These are phyloP conservation scores for Anoplolepis gracilipes DNA, from an alignment of 1,140 invertebrate genomes.

Conservation along the genomic window DNA sequence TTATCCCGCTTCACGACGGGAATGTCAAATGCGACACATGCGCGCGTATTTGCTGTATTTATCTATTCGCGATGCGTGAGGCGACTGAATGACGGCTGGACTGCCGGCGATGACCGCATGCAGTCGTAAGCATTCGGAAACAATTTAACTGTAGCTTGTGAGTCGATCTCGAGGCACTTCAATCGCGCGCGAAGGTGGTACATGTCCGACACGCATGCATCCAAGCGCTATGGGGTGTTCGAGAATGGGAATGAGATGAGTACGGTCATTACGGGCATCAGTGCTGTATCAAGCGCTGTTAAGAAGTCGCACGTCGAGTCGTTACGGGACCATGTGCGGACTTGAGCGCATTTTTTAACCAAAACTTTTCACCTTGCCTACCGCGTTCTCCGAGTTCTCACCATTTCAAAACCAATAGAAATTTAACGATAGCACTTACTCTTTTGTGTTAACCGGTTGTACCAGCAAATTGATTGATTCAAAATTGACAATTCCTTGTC, in stretches of 20 bases:
- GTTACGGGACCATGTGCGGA: neutral
- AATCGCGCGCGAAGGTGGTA: slow-evolving; percentile 77
- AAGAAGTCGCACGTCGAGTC: slow-evolving; percentile 7
- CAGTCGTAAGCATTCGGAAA: slow-evolving; percentile 79
- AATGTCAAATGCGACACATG: slow-evolving; percentile 30
- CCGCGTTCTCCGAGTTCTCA: neutral
- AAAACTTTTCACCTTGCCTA: neutral
- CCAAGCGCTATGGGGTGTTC: slow-evolving; percentile 72
- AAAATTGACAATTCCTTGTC: too few relatives aligned
- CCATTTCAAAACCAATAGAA: too few relatives aligned
- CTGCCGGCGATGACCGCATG: slow-evolving; percentile 61
- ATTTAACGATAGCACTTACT: neutral
- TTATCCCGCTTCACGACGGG: neutral
- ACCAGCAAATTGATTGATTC: neutral
- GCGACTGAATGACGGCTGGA: slow-evolving; percentile 47
- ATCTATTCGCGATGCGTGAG: slow-evolving; percentile 61
- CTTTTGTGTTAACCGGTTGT: neutral
- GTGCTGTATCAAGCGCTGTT: slow-evolving; percentile 26
- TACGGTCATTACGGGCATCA: slow-evolving; percentile 66
- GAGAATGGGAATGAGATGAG: slow-evolving; percentile 62
- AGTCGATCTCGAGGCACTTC: slow-evolving; percentile 69
- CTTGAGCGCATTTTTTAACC: slow-evolving; percentile 4
- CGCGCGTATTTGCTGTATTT: slow-evolving; percentile 36
- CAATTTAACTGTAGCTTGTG: slow-evolving; percentile 77
- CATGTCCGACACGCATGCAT: slow-evolving; percentile 71